Conservation (phyloP, 2,888 invertebrate species). For the Ephialtes manifestator region DNA sequence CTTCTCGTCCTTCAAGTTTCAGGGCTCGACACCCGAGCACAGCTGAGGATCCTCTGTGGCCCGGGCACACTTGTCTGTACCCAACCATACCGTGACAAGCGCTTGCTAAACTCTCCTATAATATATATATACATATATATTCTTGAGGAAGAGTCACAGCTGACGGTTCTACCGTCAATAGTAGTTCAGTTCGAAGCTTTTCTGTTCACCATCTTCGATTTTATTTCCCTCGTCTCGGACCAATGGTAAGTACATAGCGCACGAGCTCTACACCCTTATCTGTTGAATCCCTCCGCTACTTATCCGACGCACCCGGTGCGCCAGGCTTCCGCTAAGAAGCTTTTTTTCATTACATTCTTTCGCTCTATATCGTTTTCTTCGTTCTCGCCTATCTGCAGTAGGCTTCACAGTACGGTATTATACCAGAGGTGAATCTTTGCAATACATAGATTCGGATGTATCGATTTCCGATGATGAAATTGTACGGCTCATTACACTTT, state of each 20-base stretch:
- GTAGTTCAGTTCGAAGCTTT: conserved; percentile 15
- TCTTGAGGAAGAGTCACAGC: conserved; percentile 49
- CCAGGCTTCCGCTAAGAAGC: conserved; percentile 37
- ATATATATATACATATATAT: neutral
- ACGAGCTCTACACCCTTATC: conserved; percentile 34
- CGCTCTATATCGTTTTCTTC: neutral
- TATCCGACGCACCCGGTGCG: conserved; percentile 54
- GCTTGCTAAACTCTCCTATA: neutral
- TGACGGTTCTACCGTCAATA: conserved; percentile 44
- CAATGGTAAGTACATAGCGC: conserved; percentile 25
- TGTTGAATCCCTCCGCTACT: conserved; percentile 42
- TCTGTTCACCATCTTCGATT: conserved; percentile 39
- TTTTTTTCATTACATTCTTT: conserved; percentile 49
- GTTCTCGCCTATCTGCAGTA: neutral
- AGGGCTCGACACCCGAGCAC: conserved; percentile 20
- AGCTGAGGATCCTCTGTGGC: conserved; percentile 35
- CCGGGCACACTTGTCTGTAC: conserved; percentile 40
- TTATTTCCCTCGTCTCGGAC: conserved; percentile 51
- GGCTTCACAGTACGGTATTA: conserved; percentile 2
- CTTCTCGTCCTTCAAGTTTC: conserved; percentile 40
- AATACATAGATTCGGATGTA: conserved; percentile 41
- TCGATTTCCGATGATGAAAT: conserved; percentile 61
- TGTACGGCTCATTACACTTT: conserved; percentile 60
- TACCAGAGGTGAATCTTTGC: conserved; percentile 5
- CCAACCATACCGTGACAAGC: conserved; percentile 22